phyloP scores from a whole-genome alignment of 2,888 invertebrate genomes.

The Ecdyonurus torrentis region DNA sequence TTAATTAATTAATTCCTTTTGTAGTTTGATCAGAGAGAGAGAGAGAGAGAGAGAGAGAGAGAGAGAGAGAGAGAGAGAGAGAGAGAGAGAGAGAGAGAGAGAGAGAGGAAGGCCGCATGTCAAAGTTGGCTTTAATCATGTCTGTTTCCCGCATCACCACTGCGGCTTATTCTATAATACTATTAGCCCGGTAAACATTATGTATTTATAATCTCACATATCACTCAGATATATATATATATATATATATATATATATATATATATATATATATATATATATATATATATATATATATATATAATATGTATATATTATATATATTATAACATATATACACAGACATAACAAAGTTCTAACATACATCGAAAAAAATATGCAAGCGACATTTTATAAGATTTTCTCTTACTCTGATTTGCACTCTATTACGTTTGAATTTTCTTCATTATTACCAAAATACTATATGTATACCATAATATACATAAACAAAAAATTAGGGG shows the following conservation, averaged over 20 bases:
- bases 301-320: background rate
- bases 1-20: background rate
- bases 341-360: background rate
- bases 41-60: background rate
- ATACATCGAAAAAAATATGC: no score
- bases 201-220: no score
- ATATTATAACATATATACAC: background rate
- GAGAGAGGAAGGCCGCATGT: background rate
- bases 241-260: background rate
- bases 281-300: conserved; percentile 2
- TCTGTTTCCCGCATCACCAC: no score
- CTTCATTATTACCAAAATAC: no score
- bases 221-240: background rate
- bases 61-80: background rate
- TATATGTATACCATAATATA: no score
- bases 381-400: no score
- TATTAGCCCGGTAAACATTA: no score
- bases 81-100: background rate
- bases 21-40: background rate
- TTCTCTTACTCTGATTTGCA: no score
- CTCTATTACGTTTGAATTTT: no score
- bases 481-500: no score
- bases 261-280: background rate
- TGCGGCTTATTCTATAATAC: no score
- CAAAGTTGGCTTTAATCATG: background rate